phyloP scores from a whole-genome alignment of 2,797 vertebrate genomes.

The Scolopax rusticola region DNA sequence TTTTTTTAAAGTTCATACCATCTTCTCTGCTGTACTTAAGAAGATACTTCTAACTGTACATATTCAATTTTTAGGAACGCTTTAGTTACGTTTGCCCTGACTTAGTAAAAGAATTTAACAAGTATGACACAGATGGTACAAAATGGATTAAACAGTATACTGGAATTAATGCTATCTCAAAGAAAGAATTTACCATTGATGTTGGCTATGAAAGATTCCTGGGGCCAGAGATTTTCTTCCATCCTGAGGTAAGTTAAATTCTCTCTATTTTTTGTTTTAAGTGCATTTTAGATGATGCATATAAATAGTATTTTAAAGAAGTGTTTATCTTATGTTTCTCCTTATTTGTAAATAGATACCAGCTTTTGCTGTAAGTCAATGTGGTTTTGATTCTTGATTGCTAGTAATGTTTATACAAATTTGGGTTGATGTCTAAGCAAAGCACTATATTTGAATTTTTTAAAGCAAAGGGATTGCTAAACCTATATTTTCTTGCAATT shows the following conservation, averaged over 20 bases:
- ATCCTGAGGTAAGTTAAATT: constrained; percentile 88
- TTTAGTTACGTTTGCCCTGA: constrained; percentile 98
- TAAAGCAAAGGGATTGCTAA: neutral
- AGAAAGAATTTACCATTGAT: constrained; percentile 98
- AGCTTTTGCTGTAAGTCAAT: neutral
- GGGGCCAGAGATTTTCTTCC: constrained; percentile 98
- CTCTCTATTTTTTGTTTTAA: neutral
- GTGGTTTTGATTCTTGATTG: neutral
- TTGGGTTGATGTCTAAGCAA: neutral
- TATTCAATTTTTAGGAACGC: constrained; percentile 85
- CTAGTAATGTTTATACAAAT: neutral
- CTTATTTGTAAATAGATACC: neutral
- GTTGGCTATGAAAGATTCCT: constrained; percentile 98
- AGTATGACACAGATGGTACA: constrained; percentile 95
- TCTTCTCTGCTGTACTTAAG: neutral
- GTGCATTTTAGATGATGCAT: neutral
- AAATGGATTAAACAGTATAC: constrained; percentile 99
- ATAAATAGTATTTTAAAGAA: neutral
- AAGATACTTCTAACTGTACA: neutral
- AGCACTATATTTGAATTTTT: neutral
- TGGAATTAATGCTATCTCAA: constrained; percentile 93
- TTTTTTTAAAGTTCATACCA: neutral
- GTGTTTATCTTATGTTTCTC: neutral
- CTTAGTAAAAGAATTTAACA: constrained; percentile 98
- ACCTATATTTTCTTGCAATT: neutral